Evolutionary conservation across 1,140 invertebrate species (phyloP).

Genomic region (Xylocopa sonorina): DNA sequence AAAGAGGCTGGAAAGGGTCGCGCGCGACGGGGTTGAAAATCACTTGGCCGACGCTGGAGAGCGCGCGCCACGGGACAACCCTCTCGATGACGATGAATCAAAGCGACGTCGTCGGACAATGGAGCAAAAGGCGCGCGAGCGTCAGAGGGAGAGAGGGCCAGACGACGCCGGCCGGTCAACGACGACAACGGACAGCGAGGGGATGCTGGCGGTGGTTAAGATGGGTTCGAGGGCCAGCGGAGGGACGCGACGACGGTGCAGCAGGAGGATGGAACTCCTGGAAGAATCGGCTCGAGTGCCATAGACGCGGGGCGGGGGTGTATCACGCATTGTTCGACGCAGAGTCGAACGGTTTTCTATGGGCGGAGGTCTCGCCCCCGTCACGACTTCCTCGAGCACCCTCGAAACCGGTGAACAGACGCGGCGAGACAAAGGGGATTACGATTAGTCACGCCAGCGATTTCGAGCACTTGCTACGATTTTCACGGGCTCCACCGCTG

Average conservation of each 20-base stretch:
- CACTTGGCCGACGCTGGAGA: conserved; percentile 70
- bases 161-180: conserved; percentile 28
- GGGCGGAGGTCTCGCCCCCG: conserved; percentile 14
- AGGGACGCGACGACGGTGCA: conserved; percentile 18
- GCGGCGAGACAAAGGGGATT: conserved; percentile 36
- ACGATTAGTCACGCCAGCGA: conserved; percentile 47
- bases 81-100: conserved; percentile 77
- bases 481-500: not conserved
- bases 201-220: not conserved
- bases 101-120: conserved; percentile 69
- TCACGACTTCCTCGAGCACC: conserved; percentile 19
- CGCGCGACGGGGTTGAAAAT: conserved; percentile 68
- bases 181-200: not conserved
- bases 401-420: conserved; percentile 24
- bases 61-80: conserved; percentile 57
- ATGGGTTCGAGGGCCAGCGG: conserved; percentile 50
- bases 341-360: conserved; percentile 42
- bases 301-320: conserved; percentile 23
- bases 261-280: conserved; percentile 42
- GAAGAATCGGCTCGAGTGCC: conserved; percentile 52
- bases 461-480: conserved; percentile 16
- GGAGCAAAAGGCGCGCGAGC: conserved; percentile 22
- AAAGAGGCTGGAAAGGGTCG: conserved; percentile 56
- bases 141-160: not conserved
- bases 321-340: conserved; percentile 52